phyloP scores from a whole-genome alignment of 2,888 invertebrate species.

The Philereme vetulata region DNA sequence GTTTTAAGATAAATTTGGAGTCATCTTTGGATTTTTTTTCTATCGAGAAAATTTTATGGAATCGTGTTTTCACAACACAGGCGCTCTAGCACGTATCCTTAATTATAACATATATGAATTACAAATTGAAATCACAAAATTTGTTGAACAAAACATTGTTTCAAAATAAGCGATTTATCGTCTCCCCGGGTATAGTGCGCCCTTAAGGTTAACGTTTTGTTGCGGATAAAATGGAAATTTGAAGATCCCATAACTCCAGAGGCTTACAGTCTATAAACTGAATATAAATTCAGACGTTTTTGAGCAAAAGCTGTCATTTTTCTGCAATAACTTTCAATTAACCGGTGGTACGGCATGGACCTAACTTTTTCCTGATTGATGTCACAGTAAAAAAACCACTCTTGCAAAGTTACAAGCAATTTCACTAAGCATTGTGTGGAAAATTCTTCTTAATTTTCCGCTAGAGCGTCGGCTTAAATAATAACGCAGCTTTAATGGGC shows the following conservation, averaged over 20 bases:
- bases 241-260: slow-evolving; percentile 13
- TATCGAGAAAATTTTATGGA: no score
- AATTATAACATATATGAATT: no score
- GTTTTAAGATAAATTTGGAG: no score
- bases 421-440: slow-evolving; percentile 62
- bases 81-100: no score
- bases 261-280: slow-evolving; percentile 34
- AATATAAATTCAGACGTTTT: slow-evolving; percentile 37
- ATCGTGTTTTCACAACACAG: no score
- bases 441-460: slow-evolving; percentile 75
- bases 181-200: no score
- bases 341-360: slow-evolving; percentile 42
- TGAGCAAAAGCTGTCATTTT: slow-evolving; percentile 36
- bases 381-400: slow-evolving; percentile 50
- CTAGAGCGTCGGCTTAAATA: slow-evolving; percentile 62
- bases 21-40: no score
- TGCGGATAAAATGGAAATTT: slow-evolving; percentile 24
- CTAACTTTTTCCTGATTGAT: slow-evolving; percentile 52
- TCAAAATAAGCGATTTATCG: no score
- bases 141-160: no score
- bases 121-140: no score
- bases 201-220: slow-evolving; percentile 11
- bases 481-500: slow-evolving; percentile 65
- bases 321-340: slow-evolving; percentile 55
- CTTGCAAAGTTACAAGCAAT: slow-evolving; percentile 54